A percentile compares a stretch with the other conserved stretches of the same genome.
Evolutionary conservation across 1,140 invertebrate species (phyloP).

Genomic region (Copidosoma floridanum): DNA sequence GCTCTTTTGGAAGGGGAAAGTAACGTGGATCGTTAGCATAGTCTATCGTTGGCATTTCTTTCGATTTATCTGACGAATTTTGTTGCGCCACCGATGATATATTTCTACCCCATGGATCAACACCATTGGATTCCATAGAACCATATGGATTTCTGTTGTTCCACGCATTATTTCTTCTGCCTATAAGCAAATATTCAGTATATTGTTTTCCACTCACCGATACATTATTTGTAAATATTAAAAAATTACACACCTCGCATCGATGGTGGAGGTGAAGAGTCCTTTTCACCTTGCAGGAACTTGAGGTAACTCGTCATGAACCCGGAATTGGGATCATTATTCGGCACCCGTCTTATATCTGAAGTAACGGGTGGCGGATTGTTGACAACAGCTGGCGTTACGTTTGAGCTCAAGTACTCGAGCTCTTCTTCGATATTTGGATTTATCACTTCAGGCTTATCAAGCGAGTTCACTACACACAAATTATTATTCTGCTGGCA

Average conservation of each 20-base stretch:
- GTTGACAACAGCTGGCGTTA: background rate
- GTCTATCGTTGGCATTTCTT: conserved; percentile 47
- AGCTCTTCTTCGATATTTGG: conserved; percentile 84
- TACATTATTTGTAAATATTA: too few species aligned
- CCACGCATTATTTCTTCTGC: conserved; percentile 63
- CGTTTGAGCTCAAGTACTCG: conserved; percentile 61
- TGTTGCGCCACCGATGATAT: background rate
- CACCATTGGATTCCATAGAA: conserved; percentile 34
- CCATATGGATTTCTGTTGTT: conserved; percentile 56
- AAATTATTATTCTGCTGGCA: conserved; percentile 18
- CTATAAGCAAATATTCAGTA: background rate
- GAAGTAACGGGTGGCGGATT: background rate
- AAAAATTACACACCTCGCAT: conserved; percentile 56
- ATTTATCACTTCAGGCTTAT: conserved; percentile 77
- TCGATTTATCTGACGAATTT: conserved; percentile 30
- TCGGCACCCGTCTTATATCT: conserved; percentile 50
- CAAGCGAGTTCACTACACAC: conserved; percentile 40
- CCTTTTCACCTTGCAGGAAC: conserved; percentile 78
- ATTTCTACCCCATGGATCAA: background rate
- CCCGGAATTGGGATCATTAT: conserved; percentile 67
- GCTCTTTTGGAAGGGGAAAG: conserved; percentile 71
- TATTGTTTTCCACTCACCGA: background rate
- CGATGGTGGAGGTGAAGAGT: conserved; percentile 72
- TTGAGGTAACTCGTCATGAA: conserved; percentile 84
- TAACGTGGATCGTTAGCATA: conserved; percentile 68